Evolutionary conservation across 2,113 vertebrate genomes (phyloP).

Genomic region (Pseudorhombus dupliciocellatus): DNA sequence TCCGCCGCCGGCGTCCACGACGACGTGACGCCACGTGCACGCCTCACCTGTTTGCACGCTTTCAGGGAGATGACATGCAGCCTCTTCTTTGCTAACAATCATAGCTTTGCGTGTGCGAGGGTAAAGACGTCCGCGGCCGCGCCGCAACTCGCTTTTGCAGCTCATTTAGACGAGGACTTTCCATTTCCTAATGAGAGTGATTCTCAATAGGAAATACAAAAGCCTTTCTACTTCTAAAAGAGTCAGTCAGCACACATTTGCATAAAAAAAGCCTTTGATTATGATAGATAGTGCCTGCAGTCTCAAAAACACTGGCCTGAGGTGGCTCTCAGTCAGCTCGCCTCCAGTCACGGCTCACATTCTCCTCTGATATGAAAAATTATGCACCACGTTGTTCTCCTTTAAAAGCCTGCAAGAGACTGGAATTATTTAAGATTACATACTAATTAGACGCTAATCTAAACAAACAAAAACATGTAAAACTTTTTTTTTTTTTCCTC

Average conservation of each 20-base stretch:
- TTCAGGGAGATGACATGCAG: slow-evolving; percentile 16
- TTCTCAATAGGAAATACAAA: slow-evolving; percentile 71
- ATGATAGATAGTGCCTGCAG: slow-evolving; percentile 70
- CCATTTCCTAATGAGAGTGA: slow-evolving; percentile 70
- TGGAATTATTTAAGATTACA: slow-evolving; percentile 57
- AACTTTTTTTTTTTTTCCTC: slow-evolving; percentile 7
- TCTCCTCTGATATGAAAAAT: slow-evolving; percentile 67
- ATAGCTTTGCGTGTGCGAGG: slow-evolving; percentile 31
- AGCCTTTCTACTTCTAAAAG: slow-evolving; percentile 67
- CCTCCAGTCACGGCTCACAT: slow-evolving; percentile 68
- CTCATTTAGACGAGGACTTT: slow-evolving; percentile 62
- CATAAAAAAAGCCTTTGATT: slow-evolving; percentile 77
- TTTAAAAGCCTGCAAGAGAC: slow-evolving; percentile 40
- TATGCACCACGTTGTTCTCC: slow-evolving; percentile 39
- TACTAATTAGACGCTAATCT: slow-evolving; percentile 57
- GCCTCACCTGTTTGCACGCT: neutral
- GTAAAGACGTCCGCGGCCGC: slow-evolving; percentile 27
- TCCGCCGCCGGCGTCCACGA: too few species aligned
- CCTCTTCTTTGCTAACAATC: slow-evolving; percentile 20
- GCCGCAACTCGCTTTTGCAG: slow-evolving; percentile 47
- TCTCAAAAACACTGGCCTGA: slow-evolving; percentile 70
- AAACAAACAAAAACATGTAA: slow-evolving; percentile 48
- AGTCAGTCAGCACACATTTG: slow-evolving; percentile 77
- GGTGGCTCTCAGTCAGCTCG: slow-evolving; percentile 72
- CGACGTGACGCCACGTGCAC: neutral